Evolutionary conservation across 1,140 invertebrate genomes (phyloP), one percentile per base, ranked within the genome.

Genomic region (Oryzaephilus surinamensis): DNA sequence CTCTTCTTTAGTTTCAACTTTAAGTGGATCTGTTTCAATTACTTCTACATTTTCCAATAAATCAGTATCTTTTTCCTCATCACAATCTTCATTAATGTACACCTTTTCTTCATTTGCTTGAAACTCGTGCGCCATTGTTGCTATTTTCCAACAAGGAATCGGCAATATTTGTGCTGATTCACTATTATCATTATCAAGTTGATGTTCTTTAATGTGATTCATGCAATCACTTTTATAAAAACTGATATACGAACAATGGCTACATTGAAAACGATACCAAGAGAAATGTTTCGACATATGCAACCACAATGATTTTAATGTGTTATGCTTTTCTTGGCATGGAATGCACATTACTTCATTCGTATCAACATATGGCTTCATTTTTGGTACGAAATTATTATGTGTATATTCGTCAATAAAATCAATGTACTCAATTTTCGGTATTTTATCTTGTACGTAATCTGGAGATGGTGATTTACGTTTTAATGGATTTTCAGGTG

Each of bases 271-370:
- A 23, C 64, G 51, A 44, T 58, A 60, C 61, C 65, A 66, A 32
- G 54, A 58, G 5, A 67, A 57, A 40, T 69, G 67, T 15, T 53
- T 50, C 1, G 64, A 61, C 55, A 67, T 59, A 36, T 69, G 67
- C 27, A 54, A 51, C 4, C 62, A 43, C 31, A 69, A 41, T 38
- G 58, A 47, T 4, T 54, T 45, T 10, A 57, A 21, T 4, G 57
- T 55, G 1, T 46, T 44, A 30, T 65, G 65, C 34, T 50, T 59
- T 27, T 38, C 48, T 21, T 57, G 52, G 38, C 67, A 69, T 1
- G 58, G 41, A 28, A 58, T 44, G 47, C 67, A 69, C 27, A 50
- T 45, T 1, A 63, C 29, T 18, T 57, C 62, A 2, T 8, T 8
- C 15, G 8, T 29, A 37, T 55, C 46, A 17, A 49, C 42, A 21